A percentile compares a stretch with the other conserved stretches of the same genome.
Conservation (phyloP, 2,888 invertebrate genomes). For the Sisyra nigra region DNA sequence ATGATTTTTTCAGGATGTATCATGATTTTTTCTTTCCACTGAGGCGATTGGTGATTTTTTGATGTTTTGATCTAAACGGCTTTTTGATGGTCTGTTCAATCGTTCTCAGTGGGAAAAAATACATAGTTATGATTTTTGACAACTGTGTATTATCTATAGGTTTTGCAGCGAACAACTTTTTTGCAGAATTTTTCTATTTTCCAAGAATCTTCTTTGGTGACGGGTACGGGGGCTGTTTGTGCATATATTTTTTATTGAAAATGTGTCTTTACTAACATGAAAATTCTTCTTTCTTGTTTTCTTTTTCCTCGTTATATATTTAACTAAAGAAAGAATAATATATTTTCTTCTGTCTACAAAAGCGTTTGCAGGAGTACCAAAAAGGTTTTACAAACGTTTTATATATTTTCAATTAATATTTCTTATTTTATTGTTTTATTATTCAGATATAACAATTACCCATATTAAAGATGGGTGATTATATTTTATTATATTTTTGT, state of each 20-base stretch:
- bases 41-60: too few species aligned
- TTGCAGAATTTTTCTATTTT: constrained; percentile 21
- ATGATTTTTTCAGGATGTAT: too few species aligned
- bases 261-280: constrained; percentile 5
- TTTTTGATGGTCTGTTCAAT: too few species aligned
- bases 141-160: constrained; percentile 1
- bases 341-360: constrained; percentile 30
- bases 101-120: too few species aligned
- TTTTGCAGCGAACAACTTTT: constrained; percentile 15
- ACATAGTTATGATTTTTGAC: constrained; percentile 4
- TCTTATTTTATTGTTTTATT: too few species aligned
- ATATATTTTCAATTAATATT: constrained; percentile 10
- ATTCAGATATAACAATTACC: too few species aligned
- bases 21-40: too few species aligned
- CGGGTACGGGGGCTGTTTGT: constrained; percentile 12
- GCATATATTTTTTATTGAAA: constrained; percentile 10
- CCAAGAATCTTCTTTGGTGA: constrained; percentile 12
- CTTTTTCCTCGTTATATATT: constrained; percentile 8
- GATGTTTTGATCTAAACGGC: too few species aligned
- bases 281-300: constrained; percentile 6
- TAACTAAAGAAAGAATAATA: constrained; percentile 8
- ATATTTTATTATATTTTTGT: constrained; percentile 14
- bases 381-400: constrained; percentile 10
- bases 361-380: constrained; percentile 30
- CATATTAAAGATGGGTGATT: constrained; percentile 11